phyloP scores from a whole-genome alignment of 2,797 vertebrate species.

The Aulostomus chinensis region DNA sequence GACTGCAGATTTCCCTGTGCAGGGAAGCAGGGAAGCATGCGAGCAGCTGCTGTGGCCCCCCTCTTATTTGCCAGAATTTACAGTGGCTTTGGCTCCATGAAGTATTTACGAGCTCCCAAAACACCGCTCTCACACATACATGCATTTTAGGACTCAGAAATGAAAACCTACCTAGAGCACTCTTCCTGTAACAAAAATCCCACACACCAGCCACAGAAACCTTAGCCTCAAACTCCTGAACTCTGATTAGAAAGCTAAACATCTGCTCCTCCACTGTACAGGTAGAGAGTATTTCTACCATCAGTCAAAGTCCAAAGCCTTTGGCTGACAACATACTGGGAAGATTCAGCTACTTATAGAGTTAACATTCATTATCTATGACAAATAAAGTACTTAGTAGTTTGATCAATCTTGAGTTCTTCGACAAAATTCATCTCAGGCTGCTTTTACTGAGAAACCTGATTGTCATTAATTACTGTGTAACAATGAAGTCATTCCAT shows the following conservation, averaged over 20 bases:
- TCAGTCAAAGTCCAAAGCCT: conserved; percentile 4
- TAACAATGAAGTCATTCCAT: too few species aligned
- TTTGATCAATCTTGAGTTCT: too few species aligned
- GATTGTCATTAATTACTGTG: too few species aligned
- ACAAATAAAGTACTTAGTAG: not conserved
- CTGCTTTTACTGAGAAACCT: too few species aligned
- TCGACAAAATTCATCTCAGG: too few species aligned
- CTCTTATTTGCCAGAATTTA: conserved; percentile 82
- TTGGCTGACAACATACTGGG: not conserved
- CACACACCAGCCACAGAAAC: conserved; percentile 42
- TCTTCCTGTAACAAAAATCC: conserved; percentile 55
- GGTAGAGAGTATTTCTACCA: conserved; percentile 6
- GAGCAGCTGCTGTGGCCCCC: conserved; percentile 73
- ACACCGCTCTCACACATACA: conserved; percentile 69
- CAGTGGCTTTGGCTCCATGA: conserved; percentile 79
- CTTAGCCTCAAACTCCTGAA: conserved; percentile 12
- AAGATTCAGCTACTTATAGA: not conserved
- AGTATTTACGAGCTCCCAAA: conserved; percentile 83
- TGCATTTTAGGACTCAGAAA: conserved; percentile 60
- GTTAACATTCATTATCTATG: not conserved
- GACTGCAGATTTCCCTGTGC: conserved; percentile 42
- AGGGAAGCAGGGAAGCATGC: conserved; percentile 53
- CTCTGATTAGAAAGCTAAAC: conserved; percentile 40
- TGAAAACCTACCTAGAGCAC: conserved; percentile 57
- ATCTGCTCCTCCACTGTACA: conserved; percentile 23